phyloP scores from a whole-genome alignment of 2,113 vertebrate genomes.

The Aplodontia rufa region DNA sequence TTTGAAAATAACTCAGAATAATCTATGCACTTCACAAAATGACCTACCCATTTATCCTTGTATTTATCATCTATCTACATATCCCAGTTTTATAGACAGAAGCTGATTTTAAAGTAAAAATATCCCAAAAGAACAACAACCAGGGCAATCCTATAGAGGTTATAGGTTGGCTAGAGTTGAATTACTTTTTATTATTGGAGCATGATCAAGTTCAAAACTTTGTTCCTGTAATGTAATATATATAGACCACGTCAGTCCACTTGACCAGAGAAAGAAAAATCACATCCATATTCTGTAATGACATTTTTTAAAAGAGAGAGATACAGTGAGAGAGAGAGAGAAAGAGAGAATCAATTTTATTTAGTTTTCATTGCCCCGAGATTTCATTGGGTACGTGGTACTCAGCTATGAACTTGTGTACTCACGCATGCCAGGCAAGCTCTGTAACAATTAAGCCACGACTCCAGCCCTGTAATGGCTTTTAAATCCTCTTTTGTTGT shows the following conservation, averaged over 20 bases:
- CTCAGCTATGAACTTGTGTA: too few species aligned
- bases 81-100: not conserved
- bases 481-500: not conserved
- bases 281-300: not conserved
- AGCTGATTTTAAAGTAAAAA: not conserved
- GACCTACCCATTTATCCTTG: not conserved
- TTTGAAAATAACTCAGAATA: not conserved
- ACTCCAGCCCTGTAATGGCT: not conserved
- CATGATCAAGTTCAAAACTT: not conserved
- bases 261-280: not conserved
- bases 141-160: too few species aligned
- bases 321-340: too few species aligned
- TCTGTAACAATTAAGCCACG: too few species aligned
- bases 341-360: too few species aligned
- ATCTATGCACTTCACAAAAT: not conserved
- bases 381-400: too few species aligned
- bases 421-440: too few species aligned
- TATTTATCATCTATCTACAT: not conserved
- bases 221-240: not conserved
- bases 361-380: too few species aligned
- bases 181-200: not conserved
- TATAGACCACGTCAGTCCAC: not conserved
- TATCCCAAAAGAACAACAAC: not conserved
- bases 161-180: too few species aligned
- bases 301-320: too few species aligned